Base-by-base conservation (phyloP, 2,888 invertebrate genomes). In the Metalampra italica region DNA sequence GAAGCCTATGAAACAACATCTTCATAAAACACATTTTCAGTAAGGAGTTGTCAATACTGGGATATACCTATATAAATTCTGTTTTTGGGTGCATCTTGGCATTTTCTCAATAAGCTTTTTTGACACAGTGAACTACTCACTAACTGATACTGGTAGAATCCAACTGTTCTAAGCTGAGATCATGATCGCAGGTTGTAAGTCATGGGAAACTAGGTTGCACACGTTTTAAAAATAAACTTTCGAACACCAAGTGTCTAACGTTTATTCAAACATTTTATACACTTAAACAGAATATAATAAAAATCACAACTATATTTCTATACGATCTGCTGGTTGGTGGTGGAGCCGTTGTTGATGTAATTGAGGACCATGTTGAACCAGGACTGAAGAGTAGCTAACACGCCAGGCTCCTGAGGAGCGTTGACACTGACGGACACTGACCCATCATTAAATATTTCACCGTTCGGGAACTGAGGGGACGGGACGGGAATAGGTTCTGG, bases 341-440 rank as follows among this genome's bases (percentile, higher is more conserved):
- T 66, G n/a, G 59, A 64, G 4, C 66, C 74, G n/a, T 66, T 60
- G 48, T 50, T 74, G 48, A 87, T 71, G 66, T 83, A 86, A 65
- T 79, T 82, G 30, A 87, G 14, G 12, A 76, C 66, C 59, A 82
- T 52, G 57, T 55, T 79, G 58, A 85, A 68, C 87, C 87, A 87
- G 22, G 70, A 68, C 52, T 78, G 75, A 3, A 86, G 56, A 3
- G 80, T 75, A 9, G 71, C 45, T 1, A 81, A 9, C n/a, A 82
- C 49, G 0, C 78, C 65, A 5, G 66, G 46, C 1, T 80, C 75
- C 47, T 76, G 58, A 4, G 76, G 66, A 1, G 62, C 60, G 47
- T 85, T 82, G 9, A 83, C 50, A 1, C 61, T 52, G 1, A 84
- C 72, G 43, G 78, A 75, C 1, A 82, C 83, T 1, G 60, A 45